Evolutionary conservation across 2,113 vertebrate species (phyloP).

Genomic region (Porphyrio hochstetteri): DNA sequence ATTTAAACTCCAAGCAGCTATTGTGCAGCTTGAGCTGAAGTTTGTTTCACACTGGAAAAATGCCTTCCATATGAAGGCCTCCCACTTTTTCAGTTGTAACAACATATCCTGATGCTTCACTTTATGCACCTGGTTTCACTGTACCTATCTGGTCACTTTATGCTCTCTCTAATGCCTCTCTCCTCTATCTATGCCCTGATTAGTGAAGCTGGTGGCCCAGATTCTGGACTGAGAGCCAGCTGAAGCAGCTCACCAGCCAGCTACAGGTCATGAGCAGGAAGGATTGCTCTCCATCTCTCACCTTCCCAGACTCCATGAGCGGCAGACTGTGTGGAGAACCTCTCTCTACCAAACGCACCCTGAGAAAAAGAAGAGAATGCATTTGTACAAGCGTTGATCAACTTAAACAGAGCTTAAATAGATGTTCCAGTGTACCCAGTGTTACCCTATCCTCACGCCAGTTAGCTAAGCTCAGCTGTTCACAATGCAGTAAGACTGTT

Average conservation of each 20-base stretch:
- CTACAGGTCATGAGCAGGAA: background rate
- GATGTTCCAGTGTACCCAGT: background rate
- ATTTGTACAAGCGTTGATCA: background rate
- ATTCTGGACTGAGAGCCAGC: background rate
- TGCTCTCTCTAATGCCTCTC: background rate
- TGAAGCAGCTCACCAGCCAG: background rate
- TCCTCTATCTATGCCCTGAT: background rate
- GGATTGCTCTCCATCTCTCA: conserved; percentile 40
- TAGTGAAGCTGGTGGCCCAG: background rate
- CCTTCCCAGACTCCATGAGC: conserved; percentile 96
- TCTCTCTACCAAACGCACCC: conserved; percentile 93
- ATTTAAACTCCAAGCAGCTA: background rate
- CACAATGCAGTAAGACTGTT: background rate
- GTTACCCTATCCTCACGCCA: background rate
- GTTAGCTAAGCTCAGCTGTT: background rate
- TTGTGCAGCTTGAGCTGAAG: background rate
- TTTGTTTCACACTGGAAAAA: background rate
- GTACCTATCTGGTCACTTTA: background rate
- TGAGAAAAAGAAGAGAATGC: conserved; percentile 60
- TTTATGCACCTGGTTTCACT: background rate
- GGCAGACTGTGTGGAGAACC: conserved; percentile 95
- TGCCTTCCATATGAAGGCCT: background rate
- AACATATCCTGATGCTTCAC: background rate
- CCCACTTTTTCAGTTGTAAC: background rate
- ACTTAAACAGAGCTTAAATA: background rate